These are phyloP conservation scores for Drosophila peninsularis DNA, from an alignment of 2,888 invertebrate species.

Conservation along the genomic window DNA sequence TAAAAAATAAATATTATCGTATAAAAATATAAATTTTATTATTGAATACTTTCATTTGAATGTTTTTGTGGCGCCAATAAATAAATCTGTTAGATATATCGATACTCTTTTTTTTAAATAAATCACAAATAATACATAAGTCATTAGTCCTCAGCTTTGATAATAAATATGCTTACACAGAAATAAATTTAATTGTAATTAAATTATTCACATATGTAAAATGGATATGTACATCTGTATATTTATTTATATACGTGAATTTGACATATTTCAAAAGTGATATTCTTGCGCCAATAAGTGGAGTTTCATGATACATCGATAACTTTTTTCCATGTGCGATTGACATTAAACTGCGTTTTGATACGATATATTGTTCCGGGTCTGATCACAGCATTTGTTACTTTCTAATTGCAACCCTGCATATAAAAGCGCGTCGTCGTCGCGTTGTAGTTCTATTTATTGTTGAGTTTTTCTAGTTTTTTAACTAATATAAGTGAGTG, in stretches of 20 bases:
- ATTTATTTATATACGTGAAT: no score
- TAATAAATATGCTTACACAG: background rate
- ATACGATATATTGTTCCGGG: constrained; percentile 4
- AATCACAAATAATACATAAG: background rate
- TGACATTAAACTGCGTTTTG: background rate
- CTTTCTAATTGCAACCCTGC: constrained; percentile 39
- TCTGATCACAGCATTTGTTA: background rate
- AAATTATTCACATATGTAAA: no score
- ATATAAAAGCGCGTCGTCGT: constrained; percentile 63
- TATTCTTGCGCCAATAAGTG: background rate
- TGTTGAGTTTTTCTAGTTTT: constrained; percentile 62
- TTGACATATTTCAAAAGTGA: background rate
- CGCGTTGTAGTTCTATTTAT: constrained; percentile 64
- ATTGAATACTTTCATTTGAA: background rate
- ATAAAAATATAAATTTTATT: no score
- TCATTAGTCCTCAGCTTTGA: background rate
- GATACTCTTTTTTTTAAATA: background rate
- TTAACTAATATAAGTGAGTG: constrained; percentile 49
- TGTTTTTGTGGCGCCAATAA: background rate
- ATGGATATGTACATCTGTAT: no score
- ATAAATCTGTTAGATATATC: constrained; percentile 1
- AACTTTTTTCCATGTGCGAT: background rate
- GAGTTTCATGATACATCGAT: constrained; percentile 15
- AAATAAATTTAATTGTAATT: no score
- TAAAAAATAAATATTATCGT: no score